Evolutionary conservation across 2,797 vertebrate species (phyloP).

Genomic region (Protosalanx chinensis): DNA sequence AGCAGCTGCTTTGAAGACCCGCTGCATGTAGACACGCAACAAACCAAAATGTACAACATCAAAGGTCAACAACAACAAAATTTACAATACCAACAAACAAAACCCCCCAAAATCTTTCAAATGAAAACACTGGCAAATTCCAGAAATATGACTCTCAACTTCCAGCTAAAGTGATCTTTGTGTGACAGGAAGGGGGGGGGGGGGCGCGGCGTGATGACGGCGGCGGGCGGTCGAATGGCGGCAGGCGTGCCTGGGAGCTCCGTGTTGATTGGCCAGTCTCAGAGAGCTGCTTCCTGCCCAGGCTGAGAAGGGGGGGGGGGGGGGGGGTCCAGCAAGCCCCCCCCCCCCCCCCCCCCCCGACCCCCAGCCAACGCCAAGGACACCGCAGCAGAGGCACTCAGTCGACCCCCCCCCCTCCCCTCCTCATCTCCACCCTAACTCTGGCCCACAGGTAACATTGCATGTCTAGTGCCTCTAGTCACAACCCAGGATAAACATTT

Average conservation of each 20-base stretch:
- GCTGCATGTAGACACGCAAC: conserved; percentile 63
- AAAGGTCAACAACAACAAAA: conserved; percentile 12
- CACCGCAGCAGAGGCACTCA: conserved; percentile 72
- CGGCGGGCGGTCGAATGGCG: conserved; percentile 33
- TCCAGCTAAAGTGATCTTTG: conserved; percentile 78
- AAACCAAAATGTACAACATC: conserved; percentile 32
- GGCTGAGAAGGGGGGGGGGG: conserved; percentile 38
- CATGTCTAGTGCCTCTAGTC: conserved; percentile 63
- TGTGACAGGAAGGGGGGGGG: conserved; percentile 61
- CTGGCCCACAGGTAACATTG: conserved; percentile 50
- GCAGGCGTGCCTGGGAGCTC: conserved; percentile 32
- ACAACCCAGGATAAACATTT: conserved; percentile 71
- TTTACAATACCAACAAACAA: conserved; percentile 35
- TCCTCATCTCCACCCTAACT: conserved; percentile 24
- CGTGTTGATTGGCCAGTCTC: conserved; percentile 53
- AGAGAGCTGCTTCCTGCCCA: conserved; percentile 44
- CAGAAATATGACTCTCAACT: conserved; percentile 73
- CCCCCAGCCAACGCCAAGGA: conserved; percentile 36
- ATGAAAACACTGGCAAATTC: conserved; percentile 65
- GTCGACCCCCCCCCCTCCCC: conserved; percentile 54
- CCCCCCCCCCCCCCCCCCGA: no score
- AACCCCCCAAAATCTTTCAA: conserved; percentile 41
- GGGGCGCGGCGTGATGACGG: conserved; percentile 32
- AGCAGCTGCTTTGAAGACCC: conserved; percentile 66
- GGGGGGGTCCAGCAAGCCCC: conserved; percentile 45